A percentile compares a stretch with the other conserved stretches of the same genome.
Conservation (phyloP, 2,797 vertebrate genomes). For the Enteromius fasciolatus region DNA sequence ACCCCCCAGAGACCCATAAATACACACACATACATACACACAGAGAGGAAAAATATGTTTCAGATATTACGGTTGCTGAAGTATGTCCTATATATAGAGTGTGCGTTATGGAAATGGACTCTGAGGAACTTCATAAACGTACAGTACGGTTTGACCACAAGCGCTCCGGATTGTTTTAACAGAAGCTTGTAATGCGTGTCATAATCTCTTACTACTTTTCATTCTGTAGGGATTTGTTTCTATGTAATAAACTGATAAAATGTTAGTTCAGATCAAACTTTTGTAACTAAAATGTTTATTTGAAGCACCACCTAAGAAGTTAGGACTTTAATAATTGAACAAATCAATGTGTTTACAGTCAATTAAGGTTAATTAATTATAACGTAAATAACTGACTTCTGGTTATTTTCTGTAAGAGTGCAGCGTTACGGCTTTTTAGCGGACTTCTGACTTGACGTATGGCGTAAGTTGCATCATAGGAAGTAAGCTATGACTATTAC, state of each 20-base stretch:
- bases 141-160: not conserved
- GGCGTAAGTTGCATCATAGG: no score
- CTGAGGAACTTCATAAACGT: not conserved
- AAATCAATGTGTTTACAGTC: not conserved
- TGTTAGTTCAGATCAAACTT: not conserved
- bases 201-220: not conserved
- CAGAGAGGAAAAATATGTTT: constrained; percentile 1
- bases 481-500: no score
- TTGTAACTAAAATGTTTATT: not conserved
- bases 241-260: not conserved
- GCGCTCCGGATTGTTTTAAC: not conserved
- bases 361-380: no score
- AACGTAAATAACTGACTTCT: no score
- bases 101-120: constrained; percentile 16
- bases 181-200: not conserved
- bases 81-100: not conserved
- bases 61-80: not conserved
- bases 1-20: not conserved
- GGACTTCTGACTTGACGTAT: no score
- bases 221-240: not conserved
- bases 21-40: not conserved
- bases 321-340: not conserved
- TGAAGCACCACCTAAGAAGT: not conserved
- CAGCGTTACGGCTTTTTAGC: no score
- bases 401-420: no score